Evolutionary conservation across 2,888 invertebrate species (phyloP).

Genomic region (Leuctra nigra): DNA sequence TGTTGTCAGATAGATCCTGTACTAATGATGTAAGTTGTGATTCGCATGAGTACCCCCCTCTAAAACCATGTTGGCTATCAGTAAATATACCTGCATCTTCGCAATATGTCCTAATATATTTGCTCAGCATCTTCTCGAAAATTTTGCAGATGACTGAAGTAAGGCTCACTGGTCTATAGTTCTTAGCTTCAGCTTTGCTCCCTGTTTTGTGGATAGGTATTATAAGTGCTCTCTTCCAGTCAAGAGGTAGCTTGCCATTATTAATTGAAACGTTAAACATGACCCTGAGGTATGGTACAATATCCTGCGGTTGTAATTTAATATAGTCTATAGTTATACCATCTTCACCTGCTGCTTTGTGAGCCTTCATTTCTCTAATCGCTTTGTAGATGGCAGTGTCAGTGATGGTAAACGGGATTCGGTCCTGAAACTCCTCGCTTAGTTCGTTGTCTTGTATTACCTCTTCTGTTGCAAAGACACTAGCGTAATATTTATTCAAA

Average conservation of each 20-base stretch:
- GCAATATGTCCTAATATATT: not conserved
- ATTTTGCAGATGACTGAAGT: not conserved
- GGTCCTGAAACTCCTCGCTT: too few species aligned
- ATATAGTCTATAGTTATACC: not conserved
- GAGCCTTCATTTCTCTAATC: not conserved
- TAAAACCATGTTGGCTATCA: not conserved
- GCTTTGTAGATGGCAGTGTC: too few species aligned
- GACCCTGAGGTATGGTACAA: not conserved
- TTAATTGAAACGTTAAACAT: not conserved
- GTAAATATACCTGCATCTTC: not conserved
- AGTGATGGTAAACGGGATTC: too few species aligned
- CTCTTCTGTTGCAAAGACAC: too few species aligned
- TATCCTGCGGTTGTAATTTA: not conserved
- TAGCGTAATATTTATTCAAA: too few species aligned
- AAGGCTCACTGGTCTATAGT: slow-evolving; percentile 1
- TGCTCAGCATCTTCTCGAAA: not conserved
- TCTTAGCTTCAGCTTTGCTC: not conserved
- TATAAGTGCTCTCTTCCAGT: not conserved
- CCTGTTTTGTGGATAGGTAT: not conserved
- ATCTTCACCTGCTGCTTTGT: not conserved
- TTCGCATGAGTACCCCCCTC: too few species aligned
- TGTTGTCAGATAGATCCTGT: too few species aligned
- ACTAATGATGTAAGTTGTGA: too few species aligned
- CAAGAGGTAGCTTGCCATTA: not conserved
- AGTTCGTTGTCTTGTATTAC: too few species aligned